Base-by-base conservation (phyloP, 1,140 invertebrate species). In the Megathymus violae region DNA sequence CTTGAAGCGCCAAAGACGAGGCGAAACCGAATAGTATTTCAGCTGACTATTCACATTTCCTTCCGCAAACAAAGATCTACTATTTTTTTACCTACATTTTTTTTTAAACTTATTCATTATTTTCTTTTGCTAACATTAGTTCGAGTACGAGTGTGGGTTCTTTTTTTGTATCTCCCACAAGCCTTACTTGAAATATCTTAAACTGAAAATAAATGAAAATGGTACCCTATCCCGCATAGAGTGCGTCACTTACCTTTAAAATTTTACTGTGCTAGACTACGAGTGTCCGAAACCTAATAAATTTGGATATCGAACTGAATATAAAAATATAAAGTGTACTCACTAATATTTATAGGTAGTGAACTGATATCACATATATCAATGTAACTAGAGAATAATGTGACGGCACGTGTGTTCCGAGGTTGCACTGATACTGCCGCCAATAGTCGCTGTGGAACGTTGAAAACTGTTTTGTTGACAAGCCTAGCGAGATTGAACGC, bases 401-500 rank as follows among this genome's bases (percentile, higher is more conserved):
- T 62, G 58, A 65, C 76, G 78, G 62, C 63, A 54, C 72, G 69
- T 71, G 69, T 74, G 56, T 75, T 31, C 67, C 82, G 77, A 75
- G 68, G 77, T 62, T 76, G 67, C 68, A 78, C 73, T 74, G 59
- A 70, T 71, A 82, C 76, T 85, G 71, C 52, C 72, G 73, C 71
- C 38, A 52, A 52, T 36, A 36, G 36, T 19, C 17, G 34, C 15
- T 17, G 67, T 40, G 34, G 65, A 6, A 38, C 16, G 40, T 46
- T 64, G 66, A 38, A 59, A 58, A 66, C 51, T 61, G 62, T 62
- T 67, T 69, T 73, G 78, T 77, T 72, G 67, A 74, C 73, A 73
- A 76, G 64, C 66, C 41, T 43, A 15, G 16, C 46, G 17, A 54
- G 27, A 67, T 52, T 62, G 44, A 62, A 11, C 64, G 64, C 60